These are phyloP conservation scores for Zygogramma bicolorata DNA, from an alignment of 2,888 invertebrate species.

Conservation along the genomic window DNA sequence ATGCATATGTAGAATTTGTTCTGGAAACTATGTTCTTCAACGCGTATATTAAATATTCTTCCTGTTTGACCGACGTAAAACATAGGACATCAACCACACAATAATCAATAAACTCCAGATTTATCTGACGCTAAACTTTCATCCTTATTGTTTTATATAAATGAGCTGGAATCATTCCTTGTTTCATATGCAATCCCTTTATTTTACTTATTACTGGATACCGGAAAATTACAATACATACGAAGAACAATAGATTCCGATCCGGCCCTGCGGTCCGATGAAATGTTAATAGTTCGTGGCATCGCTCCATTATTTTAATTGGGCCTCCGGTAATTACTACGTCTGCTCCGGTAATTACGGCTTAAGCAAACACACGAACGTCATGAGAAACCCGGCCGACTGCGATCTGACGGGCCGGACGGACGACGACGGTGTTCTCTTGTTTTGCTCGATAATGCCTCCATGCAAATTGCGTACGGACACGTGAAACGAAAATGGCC, in stretches of 20 bases:
- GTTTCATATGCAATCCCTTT: no score
- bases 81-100: no score
- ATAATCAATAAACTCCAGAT: no score
- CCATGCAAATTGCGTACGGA: conserved; percentile 38
- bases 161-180: no score
- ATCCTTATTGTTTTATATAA: no score
- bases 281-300: conserved; percentile 68
- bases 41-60: no score
- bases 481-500: conserved; percentile 16
- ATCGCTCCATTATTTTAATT: conserved; percentile 69
- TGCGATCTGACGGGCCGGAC: conserved; percentile 46
- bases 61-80: no score
- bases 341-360: conserved; percentile 64
- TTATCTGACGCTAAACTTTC: no score
- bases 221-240: no score
- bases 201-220: no score
- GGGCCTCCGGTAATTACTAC: conserved; percentile 65
- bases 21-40: no score
- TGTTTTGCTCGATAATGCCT: conserved; percentile 37
- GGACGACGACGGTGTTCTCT: conserved; percentile 20
- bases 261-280: conserved; percentile 49
- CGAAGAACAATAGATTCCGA: not conserved
- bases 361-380: conserved; percentile 65
- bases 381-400: conserved; percentile 58
- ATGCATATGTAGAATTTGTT: no score